phyloP scores from a whole-genome alignment of 2,888 invertebrate species.

The Andrena minutula region DNA sequence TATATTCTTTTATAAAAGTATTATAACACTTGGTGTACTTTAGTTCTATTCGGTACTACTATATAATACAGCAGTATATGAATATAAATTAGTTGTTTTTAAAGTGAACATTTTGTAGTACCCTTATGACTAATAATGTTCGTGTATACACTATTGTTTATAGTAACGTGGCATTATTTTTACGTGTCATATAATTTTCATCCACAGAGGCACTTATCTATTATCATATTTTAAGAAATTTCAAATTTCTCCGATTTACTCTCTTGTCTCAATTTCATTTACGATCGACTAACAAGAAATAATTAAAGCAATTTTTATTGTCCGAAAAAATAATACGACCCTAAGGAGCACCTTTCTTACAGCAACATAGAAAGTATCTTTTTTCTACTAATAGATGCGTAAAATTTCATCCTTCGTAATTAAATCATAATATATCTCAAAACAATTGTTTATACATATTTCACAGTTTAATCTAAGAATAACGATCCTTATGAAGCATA shows the following conservation, averaged over 20 bases:
- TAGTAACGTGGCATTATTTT: constrained; percentile 1
- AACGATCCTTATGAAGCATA: constrained; percentile 23
- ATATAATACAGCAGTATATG: constrained; percentile 11
- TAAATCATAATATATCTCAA: constrained; percentile 15
- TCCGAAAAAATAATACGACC: constrained; percentile 11
- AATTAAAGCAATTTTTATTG: constrained; percentile 26
- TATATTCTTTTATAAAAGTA: constrained; percentile 25
- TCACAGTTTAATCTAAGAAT: constrained; percentile 25
- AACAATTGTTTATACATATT: constrained; percentile 28
- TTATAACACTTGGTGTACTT: constrained; percentile 10
- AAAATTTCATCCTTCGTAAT: constrained; percentile 17
- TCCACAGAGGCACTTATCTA: constrained; percentile 44
- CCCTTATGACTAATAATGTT: neutral
- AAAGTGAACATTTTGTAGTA: neutral
- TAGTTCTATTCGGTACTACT: constrained; percentile 1
- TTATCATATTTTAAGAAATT: constrained; percentile 12
- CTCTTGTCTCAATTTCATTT: neutral
- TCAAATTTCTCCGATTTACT: neutral
- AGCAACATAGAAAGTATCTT: constrained; percentile 15
- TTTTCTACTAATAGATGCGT: constrained; percentile 17
- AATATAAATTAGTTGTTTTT: neutral
- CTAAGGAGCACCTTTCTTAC: constrained; percentile 17
- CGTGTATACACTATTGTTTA: constrained; percentile 6
- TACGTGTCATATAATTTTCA: constrained; percentile 1
- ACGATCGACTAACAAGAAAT: neutral